Conservation (phyloP, 2,888 invertebrate genomes). For the Nematopogon swammerdamellus region DNA sequence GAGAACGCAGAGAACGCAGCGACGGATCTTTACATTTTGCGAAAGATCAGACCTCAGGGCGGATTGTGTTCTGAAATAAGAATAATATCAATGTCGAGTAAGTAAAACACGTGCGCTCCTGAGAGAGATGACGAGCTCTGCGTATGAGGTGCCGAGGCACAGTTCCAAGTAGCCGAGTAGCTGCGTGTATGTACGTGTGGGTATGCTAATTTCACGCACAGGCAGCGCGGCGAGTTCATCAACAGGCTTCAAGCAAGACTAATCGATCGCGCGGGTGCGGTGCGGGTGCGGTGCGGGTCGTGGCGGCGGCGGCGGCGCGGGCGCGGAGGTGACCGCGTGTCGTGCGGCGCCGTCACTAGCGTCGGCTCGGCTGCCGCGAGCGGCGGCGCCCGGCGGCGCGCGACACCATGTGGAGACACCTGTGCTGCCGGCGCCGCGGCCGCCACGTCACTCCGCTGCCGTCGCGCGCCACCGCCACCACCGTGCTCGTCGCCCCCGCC, state of each 20-base stretch:
- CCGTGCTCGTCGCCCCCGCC: constrained; percentile 5
- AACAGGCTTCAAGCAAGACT: constrained; percentile 28
- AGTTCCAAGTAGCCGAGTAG: no score
- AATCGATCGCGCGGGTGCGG: constrained; percentile 23
- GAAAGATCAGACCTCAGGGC: no score
- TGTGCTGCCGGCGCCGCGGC: constrained; percentile 28
- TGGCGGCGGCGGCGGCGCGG: constrained; percentile 5
- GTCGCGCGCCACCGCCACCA: constrained; percentile 15
- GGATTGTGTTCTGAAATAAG: no score
- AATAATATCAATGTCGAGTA: no score
- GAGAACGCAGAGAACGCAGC: no score
- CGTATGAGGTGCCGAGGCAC: no score
- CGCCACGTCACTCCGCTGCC: constrained; percentile 19
- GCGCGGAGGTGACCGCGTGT: not conserved
- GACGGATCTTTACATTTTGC: no score
- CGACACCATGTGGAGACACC: constrained; percentile 35
- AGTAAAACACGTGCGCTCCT: no score
- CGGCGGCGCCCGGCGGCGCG: constrained; percentile 26
- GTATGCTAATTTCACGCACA: constrained; percentile 20
- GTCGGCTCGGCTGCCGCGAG: constrained; percentile 28
- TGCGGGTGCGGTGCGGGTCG: constrained; percentile 13
- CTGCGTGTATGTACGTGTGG: no score
- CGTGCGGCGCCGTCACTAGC: constrained; percentile 34
- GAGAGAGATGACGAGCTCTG: no score
- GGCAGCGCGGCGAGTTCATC: constrained; percentile 34